Base-by-base conservation (phyloP, 1,140 invertebrate genomes). In the Hesperophylax magnus region DNA sequence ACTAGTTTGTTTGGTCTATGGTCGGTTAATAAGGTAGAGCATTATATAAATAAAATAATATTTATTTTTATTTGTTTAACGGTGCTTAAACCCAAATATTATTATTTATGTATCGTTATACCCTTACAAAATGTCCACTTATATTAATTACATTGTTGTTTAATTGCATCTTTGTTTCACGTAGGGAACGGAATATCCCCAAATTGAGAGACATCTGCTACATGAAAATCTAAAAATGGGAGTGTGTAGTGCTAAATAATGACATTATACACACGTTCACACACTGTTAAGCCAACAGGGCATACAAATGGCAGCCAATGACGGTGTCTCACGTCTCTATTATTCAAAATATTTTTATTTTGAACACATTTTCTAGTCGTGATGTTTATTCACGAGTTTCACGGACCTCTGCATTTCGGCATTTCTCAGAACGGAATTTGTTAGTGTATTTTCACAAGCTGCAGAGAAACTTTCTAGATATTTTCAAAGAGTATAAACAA, bases 281-380 rank as follows among this genome's bases (percentile, higher is more conserved):
- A 72, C 69, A 72, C 69, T 53, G 52, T 72, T 72, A 22, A 54
- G 69, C 39, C 69, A 54, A 54, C 65, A 69, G 34, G 34, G 20
- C 63, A n/a, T 39, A 69, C 47, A 53, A 72, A 72, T 72, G 67
- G 39, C 69, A 24, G 52, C 69, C 69, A 72, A 72, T 72, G 69
- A 72, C 69, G 22, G 24, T 8, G 69, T 27, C 27, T 65, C 67
- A 63, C 67, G 76, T 71, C 75, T 74, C 76, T 81, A 81, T 81
- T 81, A 78, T 81, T 81, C 76, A 74, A 34, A 72, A 74, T 81
- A 69, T 78, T 78, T 78, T 81, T 77, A 81, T 81, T 81, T 78
- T 78, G 22, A 52, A 69, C 74, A 78, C 78, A 72, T 72, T 71
- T 72, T 56, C 54, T 17, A 20, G 56, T 78, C 39, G 76, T 54